Base-by-base conservation (phyloP, 2,113 vertebrate species). In the Lagopus muta region DNA sequence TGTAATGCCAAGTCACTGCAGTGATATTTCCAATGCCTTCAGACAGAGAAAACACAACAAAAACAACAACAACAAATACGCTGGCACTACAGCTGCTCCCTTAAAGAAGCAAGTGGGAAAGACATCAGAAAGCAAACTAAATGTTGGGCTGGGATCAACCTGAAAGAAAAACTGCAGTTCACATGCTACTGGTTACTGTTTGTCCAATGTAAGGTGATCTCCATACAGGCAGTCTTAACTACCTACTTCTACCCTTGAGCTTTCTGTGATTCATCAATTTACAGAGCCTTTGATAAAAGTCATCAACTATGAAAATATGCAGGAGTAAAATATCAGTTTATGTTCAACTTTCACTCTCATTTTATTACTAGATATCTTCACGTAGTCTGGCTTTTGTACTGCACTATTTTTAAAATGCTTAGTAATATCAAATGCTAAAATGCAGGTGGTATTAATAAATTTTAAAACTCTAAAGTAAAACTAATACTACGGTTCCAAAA, bases 1-100 rank as follows among this genome's bases (percentile, higher is more conserved):
- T 3, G 0, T 40, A 22, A 11, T 9, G 47, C 43, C 9, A 13
- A 43, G 38, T 57, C 54, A 8, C 20, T 47, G 24, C 62, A 60
- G 3, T 1, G 67, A 13, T 71, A 28, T 38, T 38, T 52, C 17
- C 28, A 36, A 52, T 52, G 47, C 38, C 47, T 52, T 52, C 67
- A 66, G 64, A 66, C 40, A 34, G 52, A 30, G 15, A 52, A 52
- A 50, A 71, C 36, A 13, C 19, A 67, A n/a, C 19, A 43, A 47
- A 54, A 54, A 54, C 24, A 54, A 15, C 52, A 45, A 66, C 32
- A 47, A 38, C 38, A 38, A 47, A 69, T 50, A 70, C 45, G 62
- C 30, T 73, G 67, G 27, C 57, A 36, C 20, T 48, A 0, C 5
- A 16, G 3, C 5, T 0, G 0, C 40, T 66, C n/a, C 40, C 50